Percentiles rank a stretch among this genome's conserved stretches.
These are phyloP conservation scores for Harpagoxenus sublaevis DNA, from an alignment of 2,888 invertebrate species.

Conservation along the genomic window DNA sequence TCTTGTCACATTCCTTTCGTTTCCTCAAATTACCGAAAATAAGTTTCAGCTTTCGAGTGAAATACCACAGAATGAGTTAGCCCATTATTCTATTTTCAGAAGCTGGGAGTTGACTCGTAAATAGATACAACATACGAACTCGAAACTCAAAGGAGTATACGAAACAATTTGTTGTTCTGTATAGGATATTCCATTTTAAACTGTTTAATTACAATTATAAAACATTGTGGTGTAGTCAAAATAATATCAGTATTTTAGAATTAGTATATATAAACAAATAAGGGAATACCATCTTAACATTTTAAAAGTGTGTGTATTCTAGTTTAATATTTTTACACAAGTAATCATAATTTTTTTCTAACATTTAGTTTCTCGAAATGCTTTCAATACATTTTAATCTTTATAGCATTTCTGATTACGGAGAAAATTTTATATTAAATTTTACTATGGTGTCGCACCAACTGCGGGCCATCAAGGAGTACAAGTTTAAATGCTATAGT, in stretches of 20 bases:
- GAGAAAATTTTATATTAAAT: no score
- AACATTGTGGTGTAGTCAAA: not conserved
- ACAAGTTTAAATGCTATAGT: no score
- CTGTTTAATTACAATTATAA: not conserved
- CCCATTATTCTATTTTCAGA: constrained; percentile 28
- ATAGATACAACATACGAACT: constrained; percentile 11
- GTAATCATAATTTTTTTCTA: not conserved
- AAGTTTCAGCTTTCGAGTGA: constrained; percentile 1
- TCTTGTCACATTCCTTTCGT: constrained; percentile 26
- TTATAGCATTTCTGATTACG: no score
- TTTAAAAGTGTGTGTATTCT: not conserved
- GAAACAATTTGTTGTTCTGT: not conserved
- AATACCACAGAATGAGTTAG: constrained; percentile 4
- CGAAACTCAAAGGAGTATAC: not conserved
- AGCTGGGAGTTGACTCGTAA: constrained; percentile 1
- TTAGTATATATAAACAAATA: not conserved
- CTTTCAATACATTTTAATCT: not conserved
- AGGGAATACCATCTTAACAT: not conserved
- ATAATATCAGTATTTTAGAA: not conserved
- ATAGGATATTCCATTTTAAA: not conserved
- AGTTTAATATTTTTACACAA: not conserved
- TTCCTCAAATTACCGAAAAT: constrained; percentile 23
- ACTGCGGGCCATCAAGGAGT: no score
- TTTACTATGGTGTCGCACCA: no score
- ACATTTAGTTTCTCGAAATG: not conserved